Percentiles rank a stretch among this genome's conserved stretches.
Conservation (phyloP, 2,113 vertebrate species). For the Aphyosemion australe region DNA sequence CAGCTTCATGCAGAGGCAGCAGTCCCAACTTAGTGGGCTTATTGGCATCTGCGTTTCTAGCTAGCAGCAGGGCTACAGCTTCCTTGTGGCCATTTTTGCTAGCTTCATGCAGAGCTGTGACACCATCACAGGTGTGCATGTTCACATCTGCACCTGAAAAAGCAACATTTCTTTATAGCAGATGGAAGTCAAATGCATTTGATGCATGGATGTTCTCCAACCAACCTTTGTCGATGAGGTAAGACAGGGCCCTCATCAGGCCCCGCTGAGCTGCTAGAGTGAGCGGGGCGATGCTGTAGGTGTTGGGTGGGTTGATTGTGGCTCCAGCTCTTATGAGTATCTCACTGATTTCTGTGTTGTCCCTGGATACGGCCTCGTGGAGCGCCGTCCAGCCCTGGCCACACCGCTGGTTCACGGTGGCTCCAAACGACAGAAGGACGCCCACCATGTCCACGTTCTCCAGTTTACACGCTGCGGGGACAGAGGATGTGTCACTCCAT, state of each 20-base stretch:
- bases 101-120: conserved; percentile 90
- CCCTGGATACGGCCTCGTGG: conserved; percentile 88
- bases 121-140: conserved; percentile 88
- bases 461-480: conserved; percentile 85
- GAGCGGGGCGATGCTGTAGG: conserved; percentile 88
- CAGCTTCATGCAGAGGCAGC: conserved; percentile 90
- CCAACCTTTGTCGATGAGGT: conserved; percentile 82
- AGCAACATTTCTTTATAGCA: background rate
- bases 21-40: conserved; percentile 85
- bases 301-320: conserved; percentile 84
- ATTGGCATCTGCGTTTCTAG: conserved; percentile 91
- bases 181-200: background rate
- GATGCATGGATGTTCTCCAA: background rate
- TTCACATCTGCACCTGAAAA: conserved; percentile 90
- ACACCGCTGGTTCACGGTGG: conserved; percentile 91
- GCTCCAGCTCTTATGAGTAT: conserved; percentile 86
- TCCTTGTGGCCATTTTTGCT: conserved; percentile 85
- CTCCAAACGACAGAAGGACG: conserved; percentile 83
- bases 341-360: conserved; percentile 87
- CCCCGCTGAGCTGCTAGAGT: conserved; percentile 91
- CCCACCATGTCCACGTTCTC: conserved; percentile 83
- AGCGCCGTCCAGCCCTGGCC: conserved; percentile 91
- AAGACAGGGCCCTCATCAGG: conserved; percentile 82
- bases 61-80: conserved; percentile 84
- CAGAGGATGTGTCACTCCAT: background rate